phyloP scores from a whole-genome alignment of 1,140 invertebrate genomes.

The Lysiphlebus fabarum region DNA sequence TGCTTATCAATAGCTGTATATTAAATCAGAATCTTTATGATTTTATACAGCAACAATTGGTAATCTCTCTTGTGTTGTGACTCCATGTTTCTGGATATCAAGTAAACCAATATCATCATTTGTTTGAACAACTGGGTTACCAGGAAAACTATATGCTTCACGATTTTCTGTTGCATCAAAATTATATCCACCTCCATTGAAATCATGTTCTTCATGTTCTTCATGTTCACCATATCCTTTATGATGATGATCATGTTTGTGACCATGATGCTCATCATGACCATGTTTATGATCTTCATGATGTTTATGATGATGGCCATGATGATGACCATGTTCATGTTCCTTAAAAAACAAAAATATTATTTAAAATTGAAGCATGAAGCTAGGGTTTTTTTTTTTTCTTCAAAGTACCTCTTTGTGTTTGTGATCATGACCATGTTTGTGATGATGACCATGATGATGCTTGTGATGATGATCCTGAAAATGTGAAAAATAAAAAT shows the following conservation, averaged over 20 bases:
- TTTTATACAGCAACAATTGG: no score
- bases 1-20: no score
- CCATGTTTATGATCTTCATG: conserved; percentile 42
- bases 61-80: no score
- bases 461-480: conserved; percentile 40
- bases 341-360: conserved; percentile 25
- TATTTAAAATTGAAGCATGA: no score
- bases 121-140: conserved; percentile 16
- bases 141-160: conserved; percentile 41
- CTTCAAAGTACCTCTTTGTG: conserved; percentile 10
- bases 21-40: no score
- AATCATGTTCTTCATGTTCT: conserved; percentile 35
- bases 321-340: conserved; percentile 35
- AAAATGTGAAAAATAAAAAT: conserved; percentile 21
- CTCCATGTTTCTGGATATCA: conserved; percentile 13
- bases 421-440: conserved; percentile 43
- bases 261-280: conserved; percentile 34
- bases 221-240: conserved; percentile 33
- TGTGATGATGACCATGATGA: conserved; percentile 39
- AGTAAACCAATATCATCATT: conserved; percentile 14
- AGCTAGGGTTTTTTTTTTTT: no score
- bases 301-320: conserved; percentile 37
- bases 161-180: conserved; percentile 37
- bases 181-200: conserved; percentile 21
- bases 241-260: conserved; percentile 35